phyloP scores from a whole-genome alignment of 2,888 invertebrate species.

The Mongoloraphidia duomilia region DNA sequence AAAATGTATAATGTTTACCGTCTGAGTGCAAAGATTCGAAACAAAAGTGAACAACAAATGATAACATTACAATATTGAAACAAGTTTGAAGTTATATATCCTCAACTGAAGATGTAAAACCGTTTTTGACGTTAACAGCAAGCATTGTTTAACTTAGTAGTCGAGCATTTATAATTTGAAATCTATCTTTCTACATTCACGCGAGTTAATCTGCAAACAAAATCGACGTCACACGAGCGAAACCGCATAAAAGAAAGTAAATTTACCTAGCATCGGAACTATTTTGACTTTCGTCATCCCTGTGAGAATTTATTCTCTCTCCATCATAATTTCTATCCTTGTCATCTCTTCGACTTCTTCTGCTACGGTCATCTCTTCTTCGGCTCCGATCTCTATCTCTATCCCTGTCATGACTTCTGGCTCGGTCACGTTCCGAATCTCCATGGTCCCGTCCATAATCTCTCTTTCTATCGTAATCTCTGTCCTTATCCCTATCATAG shows the following conservation, averaged over 20 bases:
- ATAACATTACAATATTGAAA: constrained; percentile 12
- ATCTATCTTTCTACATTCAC: not conserved
- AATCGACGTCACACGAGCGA: too few relatives aligned
- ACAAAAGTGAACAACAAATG: constrained; percentile 3
- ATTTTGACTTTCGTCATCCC: constrained; percentile 5
- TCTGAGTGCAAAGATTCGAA: not conserved
- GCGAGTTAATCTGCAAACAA: too few relatives aligned
- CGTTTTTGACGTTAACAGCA: too few relatives aligned
- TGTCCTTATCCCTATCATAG: constrained; percentile 23
- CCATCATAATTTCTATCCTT: constrained; percentile 19
- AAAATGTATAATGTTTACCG: not conserved
- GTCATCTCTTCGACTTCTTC: constrained; percentile 26
- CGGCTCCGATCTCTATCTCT: constrained; percentile 24
- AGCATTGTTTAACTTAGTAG: too few relatives aligned
- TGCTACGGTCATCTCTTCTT: constrained; percentile 24
- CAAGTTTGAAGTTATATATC: not conserved
- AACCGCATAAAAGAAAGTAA: constrained; percentile 2
- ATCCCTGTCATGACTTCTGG: constrained; percentile 16
- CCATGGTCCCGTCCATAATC: constrained; percentile 24
- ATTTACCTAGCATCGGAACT: constrained; percentile 8
- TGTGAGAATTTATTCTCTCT: constrained; percentile 18
- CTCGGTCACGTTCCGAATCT: constrained; percentile 19
- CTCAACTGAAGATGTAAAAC: too few relatives aligned
- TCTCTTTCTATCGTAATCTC: constrained; percentile 23
- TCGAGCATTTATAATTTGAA: not conserved